A percentile compares a stretch with the other conserved stretches of the same genome.
These are phyloP conservation scores for Gymnoscopelus microlampas DNA, from an alignment of 2,797 vertebrate genomes.

Conservation along the genomic window DNA sequence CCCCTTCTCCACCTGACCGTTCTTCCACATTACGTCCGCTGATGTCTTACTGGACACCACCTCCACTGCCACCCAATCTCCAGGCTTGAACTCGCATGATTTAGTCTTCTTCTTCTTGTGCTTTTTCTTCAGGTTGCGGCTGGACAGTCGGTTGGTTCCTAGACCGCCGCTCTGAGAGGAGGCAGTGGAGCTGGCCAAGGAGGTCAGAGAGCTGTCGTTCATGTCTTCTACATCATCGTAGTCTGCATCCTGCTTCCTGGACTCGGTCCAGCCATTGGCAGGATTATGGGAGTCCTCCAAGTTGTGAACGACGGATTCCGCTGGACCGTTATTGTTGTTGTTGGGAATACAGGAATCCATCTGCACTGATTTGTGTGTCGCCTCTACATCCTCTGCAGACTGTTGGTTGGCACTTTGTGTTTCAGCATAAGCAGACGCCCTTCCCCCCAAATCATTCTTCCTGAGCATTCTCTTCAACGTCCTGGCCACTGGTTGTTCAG, in stretches of 20 bases:
- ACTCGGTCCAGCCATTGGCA: slow-evolving; percentile 74
- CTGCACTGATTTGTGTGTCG: slow-evolving; percentile 72
- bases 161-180: slow-evolving; percentile 93
- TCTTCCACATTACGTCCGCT: slow-evolving; percentile 98
- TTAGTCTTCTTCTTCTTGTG: slow-evolving; percentile 98
- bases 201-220: slow-evolving; percentile 94
- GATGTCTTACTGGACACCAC: slow-evolving; percentile 96
- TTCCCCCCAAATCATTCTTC: slow-evolving; percentile 90
- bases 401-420: slow-evolving; percentile 74
- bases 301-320: slow-evolving; percentile 50
- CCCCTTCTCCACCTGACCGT: slow-evolving; percentile 90
- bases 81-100: slow-evolving; percentile 94
- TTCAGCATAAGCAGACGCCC: slow-evolving; percentile 82
- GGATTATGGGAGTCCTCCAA: slow-evolving; percentile 36
- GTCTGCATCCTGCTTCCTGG: slow-evolving; percentile 90
- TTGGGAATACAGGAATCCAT: slow-evolving; percentile 55
- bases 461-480: slow-evolving; percentile 91
- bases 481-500: slow-evolving; percentile 90
- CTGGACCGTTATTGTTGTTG: slow-evolving; percentile 75
- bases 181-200: slow-evolving; percentile 95
- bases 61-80: slow-evolving; percentile 97
- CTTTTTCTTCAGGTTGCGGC: slow-evolving; percentile 95
- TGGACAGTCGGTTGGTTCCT: slow-evolving; percentile 88
- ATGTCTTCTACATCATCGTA: slow-evolving; percentile 94
- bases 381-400: slow-evolving; percentile 71